A percentile compares a stretch with the other conserved stretches of the same genome.
phyloP scores from a whole-genome alignment of 2,888 invertebrate species.

The Invenusta paracnida region DNA sequence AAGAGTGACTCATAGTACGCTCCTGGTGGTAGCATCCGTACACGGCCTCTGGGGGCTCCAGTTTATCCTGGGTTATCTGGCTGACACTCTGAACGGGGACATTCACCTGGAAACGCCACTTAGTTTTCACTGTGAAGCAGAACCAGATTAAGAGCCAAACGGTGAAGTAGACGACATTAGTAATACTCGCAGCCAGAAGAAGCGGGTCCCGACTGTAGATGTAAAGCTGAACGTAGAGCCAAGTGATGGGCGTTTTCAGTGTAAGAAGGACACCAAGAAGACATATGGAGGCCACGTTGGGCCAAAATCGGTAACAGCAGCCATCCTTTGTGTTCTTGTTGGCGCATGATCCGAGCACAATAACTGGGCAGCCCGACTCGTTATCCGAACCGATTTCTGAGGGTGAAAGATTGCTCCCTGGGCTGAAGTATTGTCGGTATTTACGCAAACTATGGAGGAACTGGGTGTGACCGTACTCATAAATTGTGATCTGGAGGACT shows the following conservation, averaged over 20 bases:
- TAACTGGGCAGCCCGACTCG: background rate
- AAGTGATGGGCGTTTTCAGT: background rate
- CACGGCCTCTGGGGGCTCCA: background rate
- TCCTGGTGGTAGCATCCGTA: conserved; percentile 13
- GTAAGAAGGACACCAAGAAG: background rate
- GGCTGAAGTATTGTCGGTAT: conserved; percentile 55
- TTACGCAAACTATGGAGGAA: conserved; percentile 66
- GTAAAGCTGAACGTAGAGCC: background rate
- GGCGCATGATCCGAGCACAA: background rate
- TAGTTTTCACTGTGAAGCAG: conserved; percentile 15
- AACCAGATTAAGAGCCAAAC: conserved; percentile 34
- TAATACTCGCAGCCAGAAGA: background rate
- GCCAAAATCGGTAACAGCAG: background rate
- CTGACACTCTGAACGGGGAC: conserved; percentile 11
- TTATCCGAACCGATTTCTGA: background rate
- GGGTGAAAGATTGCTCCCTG: background rate
- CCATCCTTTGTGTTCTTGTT: background rate
- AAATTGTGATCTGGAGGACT: conserved; percentile 50
- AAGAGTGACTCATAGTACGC: background rate
- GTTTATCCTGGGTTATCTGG: conserved; percentile 15
- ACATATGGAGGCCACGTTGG: background rate
- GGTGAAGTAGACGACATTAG: conserved; percentile 7
- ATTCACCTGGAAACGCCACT: conserved; percentile 30
- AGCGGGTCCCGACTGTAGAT: background rate
- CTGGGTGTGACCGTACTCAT: conserved; percentile 56